Conservation (phyloP, 1,140 invertebrate species). For the Chironomus tepperi region DNA sequence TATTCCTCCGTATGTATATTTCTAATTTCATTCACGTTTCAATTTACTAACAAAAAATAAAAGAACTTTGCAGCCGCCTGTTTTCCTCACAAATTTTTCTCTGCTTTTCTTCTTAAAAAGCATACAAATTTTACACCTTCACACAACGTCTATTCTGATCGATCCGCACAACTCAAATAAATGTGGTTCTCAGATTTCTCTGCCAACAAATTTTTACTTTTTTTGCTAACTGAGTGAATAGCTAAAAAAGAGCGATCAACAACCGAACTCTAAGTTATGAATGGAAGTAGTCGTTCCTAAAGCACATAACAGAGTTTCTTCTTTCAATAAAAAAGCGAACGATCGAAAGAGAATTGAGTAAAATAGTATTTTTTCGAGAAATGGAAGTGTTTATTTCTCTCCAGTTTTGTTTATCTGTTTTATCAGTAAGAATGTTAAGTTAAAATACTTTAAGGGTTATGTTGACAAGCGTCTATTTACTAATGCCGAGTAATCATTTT, state of each 20-base stretch:
- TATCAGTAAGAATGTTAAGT: no score
- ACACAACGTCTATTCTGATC: background rate
- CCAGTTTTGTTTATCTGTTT: no score
- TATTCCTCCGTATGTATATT: no score
- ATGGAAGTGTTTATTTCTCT: no score
- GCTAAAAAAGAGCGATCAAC: background rate
- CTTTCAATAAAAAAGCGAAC: background rate
- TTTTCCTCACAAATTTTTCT: background rate
- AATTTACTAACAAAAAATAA: no score
- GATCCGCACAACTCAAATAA: background rate
- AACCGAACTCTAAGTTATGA: background rate
- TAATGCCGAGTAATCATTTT: no score
- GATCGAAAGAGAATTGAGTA: slow-evolving; percentile 6
- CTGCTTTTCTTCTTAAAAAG: background rate
- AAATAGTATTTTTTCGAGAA: background rate
- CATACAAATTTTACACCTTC: background rate
- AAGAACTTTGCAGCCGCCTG: background rate
- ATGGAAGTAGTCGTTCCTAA: no score
- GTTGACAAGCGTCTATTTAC: no score
- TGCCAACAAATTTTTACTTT: background rate
- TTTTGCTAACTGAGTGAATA: background rate
- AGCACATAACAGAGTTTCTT: background rate
- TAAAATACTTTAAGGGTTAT: no score
- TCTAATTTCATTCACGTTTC: background rate
- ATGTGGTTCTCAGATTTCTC: background rate